Evolutionary conservation across 2,113 vertebrate species (phyloP).

Genomic region (Canis aureus): DNA sequence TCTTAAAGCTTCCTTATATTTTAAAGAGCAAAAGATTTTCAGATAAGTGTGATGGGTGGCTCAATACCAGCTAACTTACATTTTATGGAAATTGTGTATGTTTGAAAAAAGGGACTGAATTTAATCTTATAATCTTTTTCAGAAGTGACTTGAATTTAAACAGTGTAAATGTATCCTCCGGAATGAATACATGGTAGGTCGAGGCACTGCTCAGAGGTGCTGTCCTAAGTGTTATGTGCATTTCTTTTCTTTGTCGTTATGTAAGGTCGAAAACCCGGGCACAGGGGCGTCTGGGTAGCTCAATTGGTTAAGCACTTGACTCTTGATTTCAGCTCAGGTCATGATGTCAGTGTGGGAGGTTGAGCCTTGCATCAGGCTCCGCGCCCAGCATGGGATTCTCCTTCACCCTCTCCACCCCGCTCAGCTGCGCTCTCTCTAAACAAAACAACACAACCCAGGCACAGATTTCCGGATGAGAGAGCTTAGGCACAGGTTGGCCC

Average conservation of each 20-base stretch:
- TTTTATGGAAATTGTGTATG: slow-evolving; percentile 37
- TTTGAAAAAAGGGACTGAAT: slow-evolving; percentile 18
- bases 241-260: not conserved
- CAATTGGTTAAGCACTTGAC: not conserved
- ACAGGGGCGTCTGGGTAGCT: not conserved
- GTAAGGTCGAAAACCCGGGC: not conserved
- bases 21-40: slow-evolving; percentile 59
- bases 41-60: not conserved
- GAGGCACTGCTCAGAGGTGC: not conserved
- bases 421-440: not conserved
- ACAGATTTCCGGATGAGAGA: not conserved
- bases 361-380: not conserved
- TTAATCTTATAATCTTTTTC: slow-evolving; percentile 58
- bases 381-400: not conserved
- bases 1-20: not conserved
- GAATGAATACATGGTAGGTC: not conserved
- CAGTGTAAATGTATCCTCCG: not conserved
- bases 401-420: not conserved
- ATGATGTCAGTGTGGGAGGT: not conserved
- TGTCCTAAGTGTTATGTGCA: not conserved
- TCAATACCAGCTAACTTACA: slow-evolving; percentile 58
- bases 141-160: slow-evolving; percentile 49
- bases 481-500: not conserved
- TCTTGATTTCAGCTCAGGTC: not conserved
- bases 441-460: not conserved